phyloP scores from a whole-genome alignment of 2,797 vertebrate genomes.

The Tympanoctomys barrerae region DNA sequence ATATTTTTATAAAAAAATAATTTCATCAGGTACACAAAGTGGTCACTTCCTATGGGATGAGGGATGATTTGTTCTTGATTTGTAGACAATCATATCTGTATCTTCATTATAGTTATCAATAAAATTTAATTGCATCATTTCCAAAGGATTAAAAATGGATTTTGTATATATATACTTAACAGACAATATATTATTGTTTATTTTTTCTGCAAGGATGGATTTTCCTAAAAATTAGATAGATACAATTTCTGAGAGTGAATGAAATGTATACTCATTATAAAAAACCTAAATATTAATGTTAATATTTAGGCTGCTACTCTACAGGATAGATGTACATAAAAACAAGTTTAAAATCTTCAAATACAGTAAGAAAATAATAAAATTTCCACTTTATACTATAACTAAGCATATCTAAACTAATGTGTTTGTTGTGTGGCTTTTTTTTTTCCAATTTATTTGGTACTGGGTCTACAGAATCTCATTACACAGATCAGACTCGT shows the following conservation, averaged over 20 bases:
- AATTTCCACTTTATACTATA: neutral
- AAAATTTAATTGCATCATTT: neutral
- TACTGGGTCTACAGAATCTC: no score
- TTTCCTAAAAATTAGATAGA: constrained; percentile 33
- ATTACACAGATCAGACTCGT: no score
- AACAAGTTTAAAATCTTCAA: neutral
- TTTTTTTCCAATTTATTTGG: no score
- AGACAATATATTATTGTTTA: neutral
- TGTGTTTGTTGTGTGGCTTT: neutral
- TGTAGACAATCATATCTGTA: neutral
- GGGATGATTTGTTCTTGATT: constrained; percentile 21
- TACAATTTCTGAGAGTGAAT: neutral
- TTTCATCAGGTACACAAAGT: constrained; percentile 26
- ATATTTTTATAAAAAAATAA: neutral
- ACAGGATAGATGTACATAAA: neutral
- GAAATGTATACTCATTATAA: neutral
- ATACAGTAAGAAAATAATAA: neutral
- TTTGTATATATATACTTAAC: neutral
- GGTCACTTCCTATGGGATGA: constrained; percentile 1
- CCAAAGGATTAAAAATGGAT: neutral
- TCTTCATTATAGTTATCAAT: constrained; percentile 54
- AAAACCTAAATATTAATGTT: neutral
- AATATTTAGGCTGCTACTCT: neutral
- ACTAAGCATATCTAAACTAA: neutral
- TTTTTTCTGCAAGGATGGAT: neutral